These are phyloP conservation scores for Drosophila flavopinicola DNA, from an alignment of 2,888 invertebrate genomes.

Conservation along the genomic window DNA sequence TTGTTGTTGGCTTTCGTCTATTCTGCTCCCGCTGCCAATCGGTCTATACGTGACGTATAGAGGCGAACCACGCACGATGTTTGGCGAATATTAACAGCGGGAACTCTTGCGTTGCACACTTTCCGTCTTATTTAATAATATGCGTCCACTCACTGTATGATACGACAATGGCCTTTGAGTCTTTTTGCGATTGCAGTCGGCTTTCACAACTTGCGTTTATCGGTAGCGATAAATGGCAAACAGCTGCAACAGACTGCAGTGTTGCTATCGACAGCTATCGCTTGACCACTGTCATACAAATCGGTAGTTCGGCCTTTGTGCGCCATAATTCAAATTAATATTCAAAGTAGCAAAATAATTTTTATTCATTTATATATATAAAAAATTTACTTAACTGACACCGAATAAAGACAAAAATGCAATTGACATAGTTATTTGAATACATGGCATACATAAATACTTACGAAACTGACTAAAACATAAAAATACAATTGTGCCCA, in stretches of 20 bases:
- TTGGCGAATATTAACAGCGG: constrained; percentile 46
- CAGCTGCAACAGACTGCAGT: constrained; percentile 40
- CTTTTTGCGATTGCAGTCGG: constrained; percentile 22
- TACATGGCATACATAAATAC: constrained; percentile 26
- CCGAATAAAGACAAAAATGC: constrained; percentile 23
- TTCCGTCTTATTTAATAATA: constrained; percentile 25
- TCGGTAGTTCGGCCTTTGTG: neutral
- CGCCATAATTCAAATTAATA: constrained; percentile 3
- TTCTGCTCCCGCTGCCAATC: constrained; percentile 30
- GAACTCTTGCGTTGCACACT: constrained; percentile 26
- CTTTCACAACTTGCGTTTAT: constrained; percentile 18
- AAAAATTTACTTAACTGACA: constrained; percentile 8
- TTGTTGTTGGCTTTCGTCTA: constrained; percentile 14
- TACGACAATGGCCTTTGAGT: constrained; percentile 11
- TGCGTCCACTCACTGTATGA: constrained; percentile 33
- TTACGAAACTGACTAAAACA: constrained; percentile 32
- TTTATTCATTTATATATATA: constrained; percentile 85
- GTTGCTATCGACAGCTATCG: constrained; percentile 10
- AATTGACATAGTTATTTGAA: constrained; percentile 2
- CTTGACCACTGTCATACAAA: neutral
- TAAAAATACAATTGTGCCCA: constrained; percentile 25
- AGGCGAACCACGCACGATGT: constrained; percentile 24
- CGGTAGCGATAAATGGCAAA: constrained; percentile 14
- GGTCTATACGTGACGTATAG: constrained; percentile 27
- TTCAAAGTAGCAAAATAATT: constrained; percentile 87